Percentiles rank a stretch among this genome's conserved stretches.
Evolutionary conservation across 2,797 vertebrate species (phyloP).

Genomic region (Fratercula arctica): DNA sequence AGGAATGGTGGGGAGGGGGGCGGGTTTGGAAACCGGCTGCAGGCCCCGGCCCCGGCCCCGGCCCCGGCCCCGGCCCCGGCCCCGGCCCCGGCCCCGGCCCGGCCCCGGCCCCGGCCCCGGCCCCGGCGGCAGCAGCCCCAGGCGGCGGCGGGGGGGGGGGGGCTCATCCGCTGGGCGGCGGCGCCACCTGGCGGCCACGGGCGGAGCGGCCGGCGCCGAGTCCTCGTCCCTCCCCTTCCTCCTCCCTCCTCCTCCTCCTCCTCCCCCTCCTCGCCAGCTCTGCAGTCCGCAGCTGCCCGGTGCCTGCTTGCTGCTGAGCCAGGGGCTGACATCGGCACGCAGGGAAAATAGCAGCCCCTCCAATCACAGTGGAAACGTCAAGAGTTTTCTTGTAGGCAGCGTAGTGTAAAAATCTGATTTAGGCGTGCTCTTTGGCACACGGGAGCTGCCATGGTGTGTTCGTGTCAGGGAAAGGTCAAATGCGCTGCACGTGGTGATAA

Average conservation of each 20-base stretch:
- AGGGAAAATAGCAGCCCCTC: background rate
- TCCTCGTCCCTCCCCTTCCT: accelerated
- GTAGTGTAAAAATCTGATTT: accelerated
- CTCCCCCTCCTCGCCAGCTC: background rate
- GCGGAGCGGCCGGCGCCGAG: background rate
- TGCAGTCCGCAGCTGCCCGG: background rate
- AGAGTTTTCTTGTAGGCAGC: background rate
- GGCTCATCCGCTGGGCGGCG: background rate
- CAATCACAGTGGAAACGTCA: background rate
- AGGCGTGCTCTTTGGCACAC: background rate
- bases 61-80: too few species aligned
- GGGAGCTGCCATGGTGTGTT: accelerated
- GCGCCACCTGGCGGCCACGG: conserved; percentile 18
- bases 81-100: too few species aligned
- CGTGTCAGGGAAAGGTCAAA: background rate
- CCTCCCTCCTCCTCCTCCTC: too few species aligned
- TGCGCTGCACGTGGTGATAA: background rate
- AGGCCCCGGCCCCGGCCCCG: too few species aligned
- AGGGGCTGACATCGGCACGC: accelerated
- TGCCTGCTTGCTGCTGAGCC: background rate
- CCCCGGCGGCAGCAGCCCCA: too few species aligned
- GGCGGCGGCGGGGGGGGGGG: background rate
- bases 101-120: too few species aligned
- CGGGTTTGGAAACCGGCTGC: background rate
- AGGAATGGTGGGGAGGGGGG: background rate